Base-by-base conservation (phyloP, 1,140 invertebrate genomes). In the Danaus melanippus region DNA sequence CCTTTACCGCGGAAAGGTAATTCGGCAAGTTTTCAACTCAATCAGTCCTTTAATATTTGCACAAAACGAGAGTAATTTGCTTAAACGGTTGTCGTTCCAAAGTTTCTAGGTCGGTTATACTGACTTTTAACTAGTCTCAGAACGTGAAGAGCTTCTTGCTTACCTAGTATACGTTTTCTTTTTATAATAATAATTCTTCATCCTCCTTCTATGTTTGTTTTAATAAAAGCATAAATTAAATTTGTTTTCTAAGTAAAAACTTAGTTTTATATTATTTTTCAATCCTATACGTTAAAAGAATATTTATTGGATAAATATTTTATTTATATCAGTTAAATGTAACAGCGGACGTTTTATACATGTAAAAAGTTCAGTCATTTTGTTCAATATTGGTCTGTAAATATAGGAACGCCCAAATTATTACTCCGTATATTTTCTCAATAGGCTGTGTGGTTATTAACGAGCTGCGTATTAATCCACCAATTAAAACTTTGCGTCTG, bases 401-500 rank as follows among this genome's bases (percentile, higher is more conserved):
- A 11, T 15, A 10, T 45, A 53, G 42, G 42, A 15, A 46, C 12
- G 42, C 44, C 47, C 50, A 9, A 50, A 50, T 41, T 41, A 49
- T 39, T 10, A n/a, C 17, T 15, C 10, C 52, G 62, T 71, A 47
- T 63, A 60, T 67, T 67, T 60, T 45, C 53, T 50, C 42, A 42
- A 57, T 51, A 62, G 57, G 58, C 62, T 67, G 58, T 62, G 56
- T 52, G 58, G 62, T 64, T 74, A 72, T 66, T 69, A 69, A 64
- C 64, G 62, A 48, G 64, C 67, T 59, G 60, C 56, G 58, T 76
- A 77, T 74, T 80, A 78, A 80, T 74, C 70, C 68, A 62, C 76
- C 75, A 74, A 80, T 78, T 80, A 76, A 73, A 80, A 78, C 68
- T 78, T 79, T 72, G 63, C 60, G 69, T 69, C 62, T 70, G 70